Evolutionary conservation across 2,797 vertebrate species (phyloP), one percentile per base, ranked within the genome.

Genomic region (Amazonetta brasiliensis): DNA sequence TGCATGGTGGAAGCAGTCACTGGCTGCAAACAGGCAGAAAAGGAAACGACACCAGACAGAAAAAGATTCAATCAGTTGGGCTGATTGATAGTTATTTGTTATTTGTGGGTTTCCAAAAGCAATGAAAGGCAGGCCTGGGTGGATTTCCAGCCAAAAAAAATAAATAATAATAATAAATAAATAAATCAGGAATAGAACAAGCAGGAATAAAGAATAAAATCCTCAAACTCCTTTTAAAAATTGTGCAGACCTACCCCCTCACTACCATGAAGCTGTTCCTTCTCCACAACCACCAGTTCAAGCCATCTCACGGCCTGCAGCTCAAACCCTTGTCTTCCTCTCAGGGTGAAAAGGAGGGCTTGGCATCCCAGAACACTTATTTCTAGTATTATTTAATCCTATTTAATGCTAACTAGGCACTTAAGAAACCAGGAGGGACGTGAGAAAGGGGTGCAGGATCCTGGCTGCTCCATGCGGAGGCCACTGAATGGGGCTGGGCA

Each of bases 21-120:
- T 74, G 48, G 76, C 64, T 68, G 33, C 79, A 89, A 94, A 82
- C 13, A 8, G 26, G n/a, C 48, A 84, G 74, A 56, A 79, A 84
- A 73, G 21, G 5, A 15, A 81, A 86, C 64, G 90, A 54, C 2
- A 46, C 10, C 44, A 84, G 44, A 19, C 2, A 86, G 71, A 48
- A 64, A 15, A 73, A 72, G 39, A 20, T 67, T 76, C 25, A 82
- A 74, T 58, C 60, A n/a, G 31, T 84, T 56, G 80, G 88, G 76
- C 62, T 86, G 92, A 79, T 15, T 55, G n/a, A n/a, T n/a, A n/a
- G n/a, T n/a, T n/a, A n/a, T n/a, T n/a, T n/a, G 46, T 5, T 21
- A 1, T 10, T 46, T 50, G 44, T 15, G 71, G 56, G 55, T 86
- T 89, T 64, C 50, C 31, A 68, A 62, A 84, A 82, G 22, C 30